These are phyloP conservation scores for Xyrauchen texanus DNA, from an alignment of 2,113 vertebrate genomes.

Conservation along the genomic window DNA sequence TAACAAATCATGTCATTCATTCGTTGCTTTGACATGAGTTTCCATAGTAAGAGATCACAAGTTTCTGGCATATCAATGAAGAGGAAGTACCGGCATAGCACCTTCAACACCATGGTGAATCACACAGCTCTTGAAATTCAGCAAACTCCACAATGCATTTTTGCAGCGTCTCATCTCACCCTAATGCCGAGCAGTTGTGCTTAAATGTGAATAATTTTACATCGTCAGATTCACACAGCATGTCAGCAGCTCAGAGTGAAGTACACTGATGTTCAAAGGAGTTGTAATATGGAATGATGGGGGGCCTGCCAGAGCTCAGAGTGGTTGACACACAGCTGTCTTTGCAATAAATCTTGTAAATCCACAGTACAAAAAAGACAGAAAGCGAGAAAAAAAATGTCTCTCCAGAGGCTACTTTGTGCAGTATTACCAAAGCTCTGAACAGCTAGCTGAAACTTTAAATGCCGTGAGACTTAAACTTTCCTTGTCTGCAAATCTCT, in stretches of 20 bases:
- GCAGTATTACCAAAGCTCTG: slow-evolving; percentile 59
- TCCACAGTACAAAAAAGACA: slow-evolving; percentile 61
- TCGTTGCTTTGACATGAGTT: background rate
- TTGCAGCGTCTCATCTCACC: slow-evolving; percentile 61
- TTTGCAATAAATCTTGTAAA: slow-evolving; percentile 77
- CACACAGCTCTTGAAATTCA: slow-evolving; percentile 56
- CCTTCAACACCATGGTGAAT: slow-evolving; percentile 59
- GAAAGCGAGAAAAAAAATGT: background rate
- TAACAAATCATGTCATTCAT: background rate
- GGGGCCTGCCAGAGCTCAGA: slow-evolving; percentile 68
- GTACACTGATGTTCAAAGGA: slow-evolving; percentile 78
- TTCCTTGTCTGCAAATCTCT: slow-evolving; percentile 32
- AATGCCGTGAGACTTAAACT: slow-evolving; percentile 41
- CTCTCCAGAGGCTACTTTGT: slow-evolving; percentile 62
- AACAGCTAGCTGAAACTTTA: slow-evolving; percentile 39
- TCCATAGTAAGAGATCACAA: slow-evolving; percentile 44
- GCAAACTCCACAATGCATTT: slow-evolving; percentile 67
- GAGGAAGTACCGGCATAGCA: slow-evolving; percentile 5
- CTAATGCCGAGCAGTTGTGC: slow-evolving; percentile 69
- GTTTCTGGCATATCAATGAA: slow-evolving; percentile 14
- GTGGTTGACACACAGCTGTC: slow-evolving; percentile 78
- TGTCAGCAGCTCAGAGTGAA: slow-evolving; percentile 74
- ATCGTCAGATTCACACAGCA: slow-evolving; percentile 72
- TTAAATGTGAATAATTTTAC: slow-evolving; percentile 73
- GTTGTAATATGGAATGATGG: slow-evolving; percentile 74